Conservation (phyloP, 2,888 invertebrate genomes). For the Pyrrhosoma nymphula region DNA sequence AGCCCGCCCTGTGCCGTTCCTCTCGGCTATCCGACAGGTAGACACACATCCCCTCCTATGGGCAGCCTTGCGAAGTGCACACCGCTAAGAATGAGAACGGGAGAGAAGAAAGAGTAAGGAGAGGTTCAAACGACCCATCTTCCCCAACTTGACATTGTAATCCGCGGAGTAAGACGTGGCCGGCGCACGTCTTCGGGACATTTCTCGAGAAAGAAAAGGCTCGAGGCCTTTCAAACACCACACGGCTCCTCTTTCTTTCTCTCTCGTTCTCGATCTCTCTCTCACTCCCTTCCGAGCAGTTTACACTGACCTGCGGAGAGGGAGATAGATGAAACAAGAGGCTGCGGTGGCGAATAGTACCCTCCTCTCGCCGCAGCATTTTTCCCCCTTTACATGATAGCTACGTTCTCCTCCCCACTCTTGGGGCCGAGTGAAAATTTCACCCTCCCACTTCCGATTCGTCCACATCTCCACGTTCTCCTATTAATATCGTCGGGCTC, state of each 20-base stretch:
- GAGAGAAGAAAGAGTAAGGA: neutral
- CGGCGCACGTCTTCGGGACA: neutral
- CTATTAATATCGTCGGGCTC: neutral
- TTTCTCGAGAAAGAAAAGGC: neutral
- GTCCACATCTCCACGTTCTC: neutral
- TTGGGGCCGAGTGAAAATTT: neutral
- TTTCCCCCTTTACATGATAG: neutral
- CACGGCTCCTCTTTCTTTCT: neutral
- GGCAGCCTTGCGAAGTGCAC: neutral
- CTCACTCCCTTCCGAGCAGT: neutral
- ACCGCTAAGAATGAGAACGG: neutral
- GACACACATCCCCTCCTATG: neutral
- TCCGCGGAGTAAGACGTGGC: conserved; percentile 7
- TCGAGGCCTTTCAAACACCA: neutral
- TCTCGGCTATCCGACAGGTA: neutral
- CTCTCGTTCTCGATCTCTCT: conserved; percentile 10
- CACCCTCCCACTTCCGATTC: neutral
- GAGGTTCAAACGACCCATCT: neutral
- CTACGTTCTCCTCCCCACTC: neutral
- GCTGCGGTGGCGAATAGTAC: neutral
- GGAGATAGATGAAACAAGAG: neutral
- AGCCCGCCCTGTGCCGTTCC: neutral
- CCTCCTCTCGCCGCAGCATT: neutral
- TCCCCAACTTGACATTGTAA: conserved; percentile 44
- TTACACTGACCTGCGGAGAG: neutral